phyloP scores from a whole-genome alignment of 2,888 invertebrate genomes.

The Lordiphosa fenestrarum region DNA sequence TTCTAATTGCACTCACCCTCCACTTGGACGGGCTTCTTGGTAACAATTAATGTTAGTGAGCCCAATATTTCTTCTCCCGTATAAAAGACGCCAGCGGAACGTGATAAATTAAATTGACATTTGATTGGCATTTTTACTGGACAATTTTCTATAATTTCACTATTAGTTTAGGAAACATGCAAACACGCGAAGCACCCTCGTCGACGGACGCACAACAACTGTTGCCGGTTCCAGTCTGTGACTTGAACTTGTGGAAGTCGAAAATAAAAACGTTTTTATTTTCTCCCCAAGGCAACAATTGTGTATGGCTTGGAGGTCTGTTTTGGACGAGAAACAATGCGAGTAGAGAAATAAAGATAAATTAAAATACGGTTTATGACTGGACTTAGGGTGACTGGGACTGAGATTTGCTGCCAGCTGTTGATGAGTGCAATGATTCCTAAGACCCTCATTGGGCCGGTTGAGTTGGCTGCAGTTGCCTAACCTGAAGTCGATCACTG shows the following conservation, averaged over 20 bases:
- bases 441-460: neutral
- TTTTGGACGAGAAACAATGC: conserved; percentile 4
- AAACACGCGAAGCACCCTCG: conserved; percentile 15
- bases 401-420: conserved; percentile 1
- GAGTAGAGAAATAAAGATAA: conserved; percentile 15
- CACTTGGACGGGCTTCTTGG: conserved; percentile 36
- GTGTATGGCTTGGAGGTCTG: conserved; percentile 6
- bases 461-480: neutral
- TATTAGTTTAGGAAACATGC: conserved; percentile 16
- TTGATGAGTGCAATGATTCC: neutral
- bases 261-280: neutral
- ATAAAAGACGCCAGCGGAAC: conserved; percentile 57
- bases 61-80: conserved; percentile 65
- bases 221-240: conserved; percentile 15
- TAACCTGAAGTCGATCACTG: conserved; percentile 16
- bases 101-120: conserved; percentile 60
- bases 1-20: conserved; percentile 55
- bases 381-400: conserved; percentile 11
- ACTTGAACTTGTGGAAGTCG: conserved; percentile 6
- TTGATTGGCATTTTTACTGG: conserved; percentile 48
- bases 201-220: conserved; percentile 22
- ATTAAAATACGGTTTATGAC: conserved; percentile 41
- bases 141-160: conserved; percentile 4
- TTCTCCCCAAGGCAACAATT: neutral
- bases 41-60: conserved; percentile 31